A percentile compares a stretch with the other conserved stretches of the same genome.
Conservation (phyloP, 1,140 invertebrate genomes). For the Leptoteleia sp. region DNA sequence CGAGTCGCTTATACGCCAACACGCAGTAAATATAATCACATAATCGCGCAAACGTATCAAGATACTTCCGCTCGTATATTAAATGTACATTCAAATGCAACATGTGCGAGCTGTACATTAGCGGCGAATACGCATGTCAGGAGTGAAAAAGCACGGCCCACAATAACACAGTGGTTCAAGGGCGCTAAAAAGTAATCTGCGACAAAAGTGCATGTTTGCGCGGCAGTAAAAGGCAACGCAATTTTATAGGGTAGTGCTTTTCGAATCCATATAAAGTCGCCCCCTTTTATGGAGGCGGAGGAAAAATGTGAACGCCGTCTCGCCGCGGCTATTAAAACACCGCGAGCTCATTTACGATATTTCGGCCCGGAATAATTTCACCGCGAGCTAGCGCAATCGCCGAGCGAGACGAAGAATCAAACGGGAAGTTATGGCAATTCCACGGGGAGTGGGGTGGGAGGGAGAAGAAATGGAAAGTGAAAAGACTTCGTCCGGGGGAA, state of each 20-base stretch:
- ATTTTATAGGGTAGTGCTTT: slow-evolving; percentile 27
- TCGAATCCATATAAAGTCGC: slow-evolving; percentile 14
- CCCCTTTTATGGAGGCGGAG: background rate
- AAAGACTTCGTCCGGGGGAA: too few relatives aligned
- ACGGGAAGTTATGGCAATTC: too few relatives aligned
- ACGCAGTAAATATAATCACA: too few relatives aligned
- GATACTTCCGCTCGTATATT: slow-evolving; percentile 60
- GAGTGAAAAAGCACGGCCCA: slow-evolving; percentile 37
- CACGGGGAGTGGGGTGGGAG: too few relatives aligned
- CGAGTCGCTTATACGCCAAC: too few relatives aligned
- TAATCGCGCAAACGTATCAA: slow-evolving; percentile 60
- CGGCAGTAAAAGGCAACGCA: slow-evolving; percentile 39
- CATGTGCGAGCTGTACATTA: slow-evolving; percentile 54
- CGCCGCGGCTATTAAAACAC: background rate
- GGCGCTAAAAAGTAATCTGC: slow-evolving; percentile 52
- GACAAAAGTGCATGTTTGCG: slow-evolving; percentile 40
- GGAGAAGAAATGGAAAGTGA: too few relatives aligned
- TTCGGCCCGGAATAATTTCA: too few relatives aligned
- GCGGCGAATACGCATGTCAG: slow-evolving; percentile 46
- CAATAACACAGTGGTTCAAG: slow-evolving; percentile 37
- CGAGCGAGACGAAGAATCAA: too few relatives aligned
- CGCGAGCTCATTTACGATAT: background rate
- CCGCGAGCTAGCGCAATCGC: too few relatives aligned
- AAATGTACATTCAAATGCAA: slow-evolving; percentile 54
- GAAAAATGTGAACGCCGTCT: background rate